These are phyloP conservation scores for Cerceris ruficornis DNA, from an alignment of 2,888 invertebrate genomes.

Conservation along the genomic window DNA sequence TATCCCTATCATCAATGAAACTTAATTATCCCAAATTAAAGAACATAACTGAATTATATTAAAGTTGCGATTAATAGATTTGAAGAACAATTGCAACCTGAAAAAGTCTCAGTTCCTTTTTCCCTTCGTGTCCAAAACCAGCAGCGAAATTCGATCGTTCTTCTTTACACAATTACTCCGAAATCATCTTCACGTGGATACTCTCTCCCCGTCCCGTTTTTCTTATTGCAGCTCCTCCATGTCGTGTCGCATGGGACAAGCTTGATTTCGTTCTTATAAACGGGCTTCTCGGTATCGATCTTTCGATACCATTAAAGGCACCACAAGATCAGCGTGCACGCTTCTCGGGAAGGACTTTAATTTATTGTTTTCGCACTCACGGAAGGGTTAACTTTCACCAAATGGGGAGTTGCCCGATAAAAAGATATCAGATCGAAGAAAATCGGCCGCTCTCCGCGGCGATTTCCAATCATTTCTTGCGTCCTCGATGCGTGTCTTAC, in stretches of 20 bases:
- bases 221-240: slow-evolving; percentile 18
- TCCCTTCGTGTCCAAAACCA: neutral
- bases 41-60: too few species aligned
- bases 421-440: slow-evolving; percentile 6
- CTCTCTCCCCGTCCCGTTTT: slow-evolving; percentile 27
- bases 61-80: too few species aligned
- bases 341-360: slow-evolving; percentile 24
- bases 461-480: too few species aligned
- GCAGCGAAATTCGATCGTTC: neutral
- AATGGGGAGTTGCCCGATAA: slow-evolving; percentile 1
- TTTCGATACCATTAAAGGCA: slow-evolving; percentile 46
- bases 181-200: slow-evolving; percentile 21
- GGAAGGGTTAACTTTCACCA: neutral
- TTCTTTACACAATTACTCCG: neutral
- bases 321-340: slow-evolving; percentile 18
- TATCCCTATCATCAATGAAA: too few species aligned
- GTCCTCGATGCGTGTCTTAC: too few species aligned
- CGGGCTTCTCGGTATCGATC: slow-evolving; percentile 32
- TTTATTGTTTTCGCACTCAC: slow-evolving; percentile 23
- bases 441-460: too few species aligned
- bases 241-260: slow-evolving; percentile 11
- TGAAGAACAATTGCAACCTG: neutral
- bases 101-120: neutral
- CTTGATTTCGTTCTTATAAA: slow-evolving; percentile 28
- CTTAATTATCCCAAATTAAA: too few species aligned